Conservation (phyloP, 1,140 invertebrate species). For the Orius insidiosus region DNA sequence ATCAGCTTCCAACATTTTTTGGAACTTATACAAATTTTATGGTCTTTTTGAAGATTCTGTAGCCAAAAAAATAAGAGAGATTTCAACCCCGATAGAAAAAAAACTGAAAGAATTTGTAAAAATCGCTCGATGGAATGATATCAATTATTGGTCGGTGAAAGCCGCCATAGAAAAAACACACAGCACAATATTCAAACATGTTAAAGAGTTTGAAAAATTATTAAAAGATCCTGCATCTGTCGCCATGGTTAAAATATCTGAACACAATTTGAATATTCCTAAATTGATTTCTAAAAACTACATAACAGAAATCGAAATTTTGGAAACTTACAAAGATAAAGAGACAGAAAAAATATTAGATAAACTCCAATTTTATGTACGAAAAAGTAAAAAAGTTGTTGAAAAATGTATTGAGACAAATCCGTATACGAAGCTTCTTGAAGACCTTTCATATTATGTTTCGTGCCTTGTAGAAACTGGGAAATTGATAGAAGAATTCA, state of each 20-base stretch:
- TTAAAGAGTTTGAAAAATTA: constrained; percentile 54
- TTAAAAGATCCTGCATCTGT: constrained; percentile 33
- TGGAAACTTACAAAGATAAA: no score
- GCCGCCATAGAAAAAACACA: constrained; percentile 75
- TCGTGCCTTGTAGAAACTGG: not conserved
- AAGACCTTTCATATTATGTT: not conserved
- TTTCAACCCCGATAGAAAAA: constrained; percentile 70
- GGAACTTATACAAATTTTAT: constrained; percentile 79
- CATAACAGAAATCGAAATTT: no score
- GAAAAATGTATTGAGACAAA: not conserved
- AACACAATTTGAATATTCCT: no score
- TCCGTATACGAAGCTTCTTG: not conserved
- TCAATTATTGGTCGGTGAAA: constrained; percentile 87
- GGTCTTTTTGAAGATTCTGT: constrained; percentile 54
- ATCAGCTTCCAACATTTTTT: constrained; percentile 39
- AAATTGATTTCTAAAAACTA: no score
- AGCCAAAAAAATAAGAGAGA: constrained; percentile 38
- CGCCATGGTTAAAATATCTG: constrained; percentile 17
- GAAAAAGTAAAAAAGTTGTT: not conserved
- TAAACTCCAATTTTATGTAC: not conserved
- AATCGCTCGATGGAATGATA: constrained; percentile 83
- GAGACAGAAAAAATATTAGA: no score
- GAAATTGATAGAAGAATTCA: not conserved
- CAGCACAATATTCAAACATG: constrained; percentile 66
- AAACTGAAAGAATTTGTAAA: constrained; percentile 86